phyloP scores from a whole-genome alignment of 2,797 vertebrate species.

The Tokudaia muenninki region DNA sequence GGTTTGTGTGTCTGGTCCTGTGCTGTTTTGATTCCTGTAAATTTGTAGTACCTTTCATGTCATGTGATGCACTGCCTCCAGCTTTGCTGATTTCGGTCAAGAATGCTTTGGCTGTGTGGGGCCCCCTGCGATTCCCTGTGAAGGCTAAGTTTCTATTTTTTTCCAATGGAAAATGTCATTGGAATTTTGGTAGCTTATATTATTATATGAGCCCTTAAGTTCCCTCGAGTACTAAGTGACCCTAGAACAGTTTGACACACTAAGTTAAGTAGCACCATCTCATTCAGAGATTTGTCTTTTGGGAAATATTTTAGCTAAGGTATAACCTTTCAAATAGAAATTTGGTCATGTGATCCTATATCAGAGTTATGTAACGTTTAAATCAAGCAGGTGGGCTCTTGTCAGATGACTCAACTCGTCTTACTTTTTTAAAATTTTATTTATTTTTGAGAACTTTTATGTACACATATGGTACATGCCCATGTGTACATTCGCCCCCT shows the following conservation, averaged over 20 bases:
- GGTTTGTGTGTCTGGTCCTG: background rate
- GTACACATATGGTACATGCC: background rate
- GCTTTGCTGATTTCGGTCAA: background rate
- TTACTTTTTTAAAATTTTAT: background rate
- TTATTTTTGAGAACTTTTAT: background rate
- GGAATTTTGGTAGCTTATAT: background rate
- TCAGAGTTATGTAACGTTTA: constrained; percentile 26
- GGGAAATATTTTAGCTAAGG: background rate
- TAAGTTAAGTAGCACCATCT: constrained; percentile 26
- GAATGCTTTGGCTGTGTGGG: background rate
- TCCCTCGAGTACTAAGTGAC: background rate
- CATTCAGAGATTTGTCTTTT: background rate
- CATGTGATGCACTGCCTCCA: background rate
- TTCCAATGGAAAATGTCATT: background rate
- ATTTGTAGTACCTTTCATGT: background rate
- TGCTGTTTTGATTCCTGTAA: background rate
- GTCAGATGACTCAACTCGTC: background rate
- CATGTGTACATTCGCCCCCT: background rate
- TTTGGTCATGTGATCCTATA: background rate
- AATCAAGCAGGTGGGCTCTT: background rate
- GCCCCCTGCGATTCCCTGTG: background rate
- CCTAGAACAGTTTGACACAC: background rate
- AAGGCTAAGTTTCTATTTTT: constrained; percentile 17
- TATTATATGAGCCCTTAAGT: background rate
- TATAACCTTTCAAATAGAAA: background rate